Conservation (phyloP, 1,140 invertebrate genomes). For the Eulimnadia texana region DNA sequence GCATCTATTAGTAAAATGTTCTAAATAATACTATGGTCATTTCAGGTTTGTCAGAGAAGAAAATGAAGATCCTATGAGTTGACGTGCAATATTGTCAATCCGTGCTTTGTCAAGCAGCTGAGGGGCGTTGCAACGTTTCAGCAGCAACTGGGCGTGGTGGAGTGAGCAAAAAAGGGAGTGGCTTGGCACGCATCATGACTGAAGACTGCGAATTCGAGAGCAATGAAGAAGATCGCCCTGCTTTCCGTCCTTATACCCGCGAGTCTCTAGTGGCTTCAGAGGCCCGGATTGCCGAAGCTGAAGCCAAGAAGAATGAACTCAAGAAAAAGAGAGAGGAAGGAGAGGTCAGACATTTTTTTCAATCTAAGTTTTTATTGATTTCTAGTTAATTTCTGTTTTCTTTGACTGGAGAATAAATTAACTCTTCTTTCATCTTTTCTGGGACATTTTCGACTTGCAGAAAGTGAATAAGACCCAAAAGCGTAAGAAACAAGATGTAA, state of each 20-base stretch:
- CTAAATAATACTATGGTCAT: no score
- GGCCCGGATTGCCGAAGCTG: slow-evolving; percentile 79
- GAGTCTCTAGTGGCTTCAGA: slow-evolving; percentile 89
- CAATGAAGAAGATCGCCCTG: slow-evolving; percentile 10
- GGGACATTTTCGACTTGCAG: not conserved
- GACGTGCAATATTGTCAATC: no score
- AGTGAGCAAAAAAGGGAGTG: no score
- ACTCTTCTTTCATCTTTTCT: not conserved
- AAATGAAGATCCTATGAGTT: no score
- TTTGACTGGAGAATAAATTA: no score
- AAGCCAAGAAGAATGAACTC: slow-evolving; percentile 87
- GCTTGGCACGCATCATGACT: slow-evolving; percentile 9
- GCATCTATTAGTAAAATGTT: no score
- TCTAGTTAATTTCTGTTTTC: no score
- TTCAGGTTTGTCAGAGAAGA: no score
- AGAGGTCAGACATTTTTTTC: slow-evolving; percentile 47
- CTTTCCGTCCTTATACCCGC: slow-evolving; percentile 90
- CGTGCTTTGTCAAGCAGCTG: no score
- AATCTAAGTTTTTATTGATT: not conserved
- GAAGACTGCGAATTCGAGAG: slow-evolving; percentile 9
- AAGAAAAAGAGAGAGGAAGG: slow-evolving; percentile 88
- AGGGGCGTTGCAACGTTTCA: no score
- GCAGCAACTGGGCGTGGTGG: no score
- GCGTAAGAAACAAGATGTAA: not conserved
- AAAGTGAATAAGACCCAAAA: not conserved